A percentile compares a stretch with the other conserved stretches of the same genome.
phyloP scores from a whole-genome alignment of 2,113 vertebrate species.

The Actenoides hombroni region DNA sequence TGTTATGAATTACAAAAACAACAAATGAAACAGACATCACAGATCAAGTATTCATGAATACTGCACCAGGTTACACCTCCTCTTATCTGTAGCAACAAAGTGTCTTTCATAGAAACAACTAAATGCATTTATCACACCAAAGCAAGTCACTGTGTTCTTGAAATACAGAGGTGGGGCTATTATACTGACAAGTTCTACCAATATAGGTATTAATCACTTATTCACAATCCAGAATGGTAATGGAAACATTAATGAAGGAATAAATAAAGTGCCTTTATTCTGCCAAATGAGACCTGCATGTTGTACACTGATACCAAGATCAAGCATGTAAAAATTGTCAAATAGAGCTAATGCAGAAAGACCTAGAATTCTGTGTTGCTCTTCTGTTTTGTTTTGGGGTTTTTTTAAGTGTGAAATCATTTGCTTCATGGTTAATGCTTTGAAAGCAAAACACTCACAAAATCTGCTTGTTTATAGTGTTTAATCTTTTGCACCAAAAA shows the following conservation, averaged over 20 bases:
- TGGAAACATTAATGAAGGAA: constrained; percentile 11
- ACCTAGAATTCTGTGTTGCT: not conserved
- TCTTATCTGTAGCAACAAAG: constrained; percentile 36
- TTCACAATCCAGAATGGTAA: not conserved
- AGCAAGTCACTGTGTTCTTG: not conserved
- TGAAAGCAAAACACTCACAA: not conserved
- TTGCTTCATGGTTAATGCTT: not conserved
- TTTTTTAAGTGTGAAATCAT: not conserved
- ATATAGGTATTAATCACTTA: constrained; percentile 29
- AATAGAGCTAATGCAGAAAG: not conserved
- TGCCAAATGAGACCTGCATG: constrained; percentile 1
- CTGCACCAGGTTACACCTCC: not conserved
- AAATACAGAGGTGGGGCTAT: not conserved
- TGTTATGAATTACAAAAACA: not conserved
- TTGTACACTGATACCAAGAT: constrained; percentile 37
- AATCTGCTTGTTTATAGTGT: not conserved
- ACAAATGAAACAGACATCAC: not conserved
- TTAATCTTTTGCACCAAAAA: not conserved
- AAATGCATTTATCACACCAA: constrained; percentile 1
- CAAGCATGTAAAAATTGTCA: constrained; percentile 2
- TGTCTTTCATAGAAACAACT: not conserved
- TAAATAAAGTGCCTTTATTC: constrained; percentile 42
- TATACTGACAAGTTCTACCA: not conserved
- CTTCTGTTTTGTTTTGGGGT: not conserved
- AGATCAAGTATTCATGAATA: not conserved